Evolutionary conservation across 2,113 vertebrate genomes (phyloP).

Genomic region (Eidolon helvum): DNA sequence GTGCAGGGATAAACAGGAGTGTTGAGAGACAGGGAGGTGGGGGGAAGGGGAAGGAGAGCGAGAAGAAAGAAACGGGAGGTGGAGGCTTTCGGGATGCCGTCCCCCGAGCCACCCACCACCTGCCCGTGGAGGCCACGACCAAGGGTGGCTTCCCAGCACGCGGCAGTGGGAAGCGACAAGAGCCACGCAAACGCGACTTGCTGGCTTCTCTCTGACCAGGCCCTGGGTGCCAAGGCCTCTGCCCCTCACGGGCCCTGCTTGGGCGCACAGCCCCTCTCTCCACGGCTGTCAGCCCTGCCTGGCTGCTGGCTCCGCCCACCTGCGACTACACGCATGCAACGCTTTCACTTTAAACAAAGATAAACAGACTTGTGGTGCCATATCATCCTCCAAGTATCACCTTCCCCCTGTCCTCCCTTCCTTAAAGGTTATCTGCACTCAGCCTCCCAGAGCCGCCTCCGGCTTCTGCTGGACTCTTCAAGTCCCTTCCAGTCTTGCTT

Average conservation of each 20-base stretch:
- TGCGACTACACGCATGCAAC: not conserved
- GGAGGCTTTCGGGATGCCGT: rapidly evolving
- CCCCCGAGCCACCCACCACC: not conserved
- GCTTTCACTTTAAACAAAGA: not conserved
- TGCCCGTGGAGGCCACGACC: not conserved
- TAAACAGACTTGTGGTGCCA: not conserved
- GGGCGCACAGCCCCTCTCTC: not conserved
- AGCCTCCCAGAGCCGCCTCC: not conserved
- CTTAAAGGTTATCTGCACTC: not conserved
- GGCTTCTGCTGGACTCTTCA: not conserved
- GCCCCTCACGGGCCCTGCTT: rapidly evolving
- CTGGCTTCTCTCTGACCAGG: not conserved
- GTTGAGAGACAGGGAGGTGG: not conserved
- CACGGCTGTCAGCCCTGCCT: rapidly evolving
- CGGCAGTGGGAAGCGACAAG: not conserved
- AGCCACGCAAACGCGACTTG: not conserved
- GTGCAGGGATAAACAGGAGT: not conserved
- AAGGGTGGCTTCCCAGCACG: not conserved
- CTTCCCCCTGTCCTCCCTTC: not conserved
- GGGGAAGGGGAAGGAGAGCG: not conserved
- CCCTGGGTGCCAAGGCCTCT: not conserved
- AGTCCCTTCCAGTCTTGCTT: not conserved
- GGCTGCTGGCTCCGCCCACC: not conserved
- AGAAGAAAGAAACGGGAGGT: not conserved
- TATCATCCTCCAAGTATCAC: not conserved